Conservation (phyloP, 2,113 vertebrate species). For the Ardeotis arabs region DNA sequence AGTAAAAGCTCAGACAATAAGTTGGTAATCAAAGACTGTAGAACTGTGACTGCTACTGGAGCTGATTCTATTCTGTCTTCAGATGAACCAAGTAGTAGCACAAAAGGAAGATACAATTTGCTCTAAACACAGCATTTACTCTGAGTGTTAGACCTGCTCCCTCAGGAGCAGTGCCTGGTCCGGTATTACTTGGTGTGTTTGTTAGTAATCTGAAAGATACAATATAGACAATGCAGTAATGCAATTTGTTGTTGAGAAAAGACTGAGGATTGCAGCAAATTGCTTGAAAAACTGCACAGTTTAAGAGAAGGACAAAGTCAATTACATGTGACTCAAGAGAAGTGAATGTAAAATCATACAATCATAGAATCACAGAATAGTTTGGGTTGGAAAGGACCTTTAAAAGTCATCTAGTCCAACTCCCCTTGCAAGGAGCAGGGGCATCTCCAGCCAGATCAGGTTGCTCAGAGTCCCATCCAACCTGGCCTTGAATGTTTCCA, state of each 20-base stretch:
- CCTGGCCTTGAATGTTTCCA: no score
- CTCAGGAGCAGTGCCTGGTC: not conserved
- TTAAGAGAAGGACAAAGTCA: not conserved
- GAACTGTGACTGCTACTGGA: not conserved
- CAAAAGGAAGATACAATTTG: not conserved
- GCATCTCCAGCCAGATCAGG: no score
- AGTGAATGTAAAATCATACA: not conserved
- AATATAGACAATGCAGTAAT: not conserved
- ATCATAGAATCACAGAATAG: no score
- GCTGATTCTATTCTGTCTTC: not conserved
- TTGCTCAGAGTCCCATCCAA: no score
- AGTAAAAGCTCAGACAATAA: not conserved
- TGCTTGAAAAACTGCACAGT: not conserved
- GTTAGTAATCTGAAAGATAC: not conserved
- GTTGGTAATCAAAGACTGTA: not conserved
- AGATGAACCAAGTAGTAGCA: not conserved
- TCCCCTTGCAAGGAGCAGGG: no score
- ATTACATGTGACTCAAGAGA: not conserved
- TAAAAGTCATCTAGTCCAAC: no score
- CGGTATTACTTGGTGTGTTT: not conserved
- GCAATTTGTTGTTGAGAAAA: not conserved
- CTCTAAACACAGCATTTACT: not conserved
- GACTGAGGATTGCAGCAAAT: not conserved
- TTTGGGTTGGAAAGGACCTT: no score
- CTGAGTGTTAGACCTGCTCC: not conserved